Base-by-base conservation (phyloP, 2,797 vertebrate species). In the Jordanella pulchra region DNA sequence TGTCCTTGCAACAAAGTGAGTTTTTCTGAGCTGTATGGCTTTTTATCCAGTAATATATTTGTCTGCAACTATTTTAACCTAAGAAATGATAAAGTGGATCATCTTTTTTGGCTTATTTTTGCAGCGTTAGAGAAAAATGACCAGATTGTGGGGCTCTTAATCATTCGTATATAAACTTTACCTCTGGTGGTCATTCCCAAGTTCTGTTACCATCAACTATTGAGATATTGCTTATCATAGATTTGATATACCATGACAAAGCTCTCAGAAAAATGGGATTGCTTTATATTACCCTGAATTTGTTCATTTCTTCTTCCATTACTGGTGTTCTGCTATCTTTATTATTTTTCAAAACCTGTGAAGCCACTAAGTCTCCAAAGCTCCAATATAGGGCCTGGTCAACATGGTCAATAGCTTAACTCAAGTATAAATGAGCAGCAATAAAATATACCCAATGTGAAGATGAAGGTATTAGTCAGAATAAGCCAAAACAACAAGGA, bases 391-490 rank as follows among this genome's bases (percentile, higher is more conserved):
- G n/a, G 75, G 79, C 67, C 66, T 64, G 73, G 75, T 87, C 83
- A 51, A 86, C 87, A 84, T 64, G 73, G 75, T 87, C 83, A 51
- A 86, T 87, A 84, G 84, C 81, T 76, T 72, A 77, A 55, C 77
- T 67, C 68, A 50, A 67, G 58, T 68, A 84, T 86, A 78, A 83
- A 69, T 79, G 73, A 30, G 73, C 82, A 56, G 72, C 28, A 64
- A 83, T 86, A 83, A 83, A 80, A 83, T 45, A 45, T 76, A 76
- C 77, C 60, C 54, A 3, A 63, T 75, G 75, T 74, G 74, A 10
- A 51, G 66, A 67, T 67, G 72, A 75, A 81, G 71, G 72, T 42
- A 60, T 65, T 65, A 50, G 54, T 66, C 73, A 63, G 51, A 7
- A 13, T 47, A 17, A 35, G 69, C 56, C 39, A 68, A 80, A 45